Evolutionary conservation across 1,140 invertebrate genomes (phyloP).

Genomic region (Drosophila bocqueti): DNA sequence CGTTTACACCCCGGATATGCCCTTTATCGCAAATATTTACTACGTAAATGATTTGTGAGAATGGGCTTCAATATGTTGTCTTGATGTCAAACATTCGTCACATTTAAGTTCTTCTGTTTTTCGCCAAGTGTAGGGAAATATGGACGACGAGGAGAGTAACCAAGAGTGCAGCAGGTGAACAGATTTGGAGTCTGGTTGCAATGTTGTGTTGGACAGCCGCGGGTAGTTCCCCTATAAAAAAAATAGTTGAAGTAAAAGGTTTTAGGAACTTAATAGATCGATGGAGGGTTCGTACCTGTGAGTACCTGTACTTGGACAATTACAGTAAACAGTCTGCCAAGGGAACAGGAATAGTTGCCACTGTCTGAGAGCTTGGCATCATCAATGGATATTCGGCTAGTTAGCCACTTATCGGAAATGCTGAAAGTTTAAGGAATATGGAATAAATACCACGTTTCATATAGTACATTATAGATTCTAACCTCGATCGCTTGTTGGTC

Average conservation of each 20-base stretch:
- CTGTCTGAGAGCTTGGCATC: slow-evolving; percentile 84
- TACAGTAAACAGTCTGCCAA: slow-evolving; percentile 80
- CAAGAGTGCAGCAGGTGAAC: slow-evolving; percentile 16
- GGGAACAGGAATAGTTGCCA: slow-evolving; percentile 85
- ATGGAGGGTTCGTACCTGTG: slow-evolving; percentile 65
- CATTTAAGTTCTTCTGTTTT: slow-evolving; percentile 6
- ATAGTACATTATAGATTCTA: slow-evolving; percentile 2
- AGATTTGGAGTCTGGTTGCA: slow-evolving; percentile 28
- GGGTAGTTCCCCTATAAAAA: slow-evolving; percentile 79
- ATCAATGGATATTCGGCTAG: slow-evolving; percentile 77
- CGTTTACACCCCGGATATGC: background rate
- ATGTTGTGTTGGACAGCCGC: slow-evolving; percentile 84
- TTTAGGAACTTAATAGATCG: background rate
- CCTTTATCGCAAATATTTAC: slow-evolving; percentile 25
- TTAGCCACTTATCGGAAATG: slow-evolving; percentile 80
- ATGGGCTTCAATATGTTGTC: slow-evolving; percentile 34
- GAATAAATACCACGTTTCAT: background rate
- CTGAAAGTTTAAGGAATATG: slow-evolving; percentile 48
- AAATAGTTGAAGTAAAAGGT: background rate
- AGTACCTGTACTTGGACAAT: slow-evolving; percentile 85
- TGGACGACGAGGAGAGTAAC: slow-evolving; percentile 38
- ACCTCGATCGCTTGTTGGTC: slow-evolving; percentile 77
- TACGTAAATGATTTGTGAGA: slow-evolving; percentile 33
- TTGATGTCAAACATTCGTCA: slow-evolving; percentile 27
- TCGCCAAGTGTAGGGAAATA: slow-evolving; percentile 35